These are phyloP conservation scores for Aleiodes testaceus DNA, from an alignment of 2,888 invertebrate species.

Conservation along the genomic window DNA sequence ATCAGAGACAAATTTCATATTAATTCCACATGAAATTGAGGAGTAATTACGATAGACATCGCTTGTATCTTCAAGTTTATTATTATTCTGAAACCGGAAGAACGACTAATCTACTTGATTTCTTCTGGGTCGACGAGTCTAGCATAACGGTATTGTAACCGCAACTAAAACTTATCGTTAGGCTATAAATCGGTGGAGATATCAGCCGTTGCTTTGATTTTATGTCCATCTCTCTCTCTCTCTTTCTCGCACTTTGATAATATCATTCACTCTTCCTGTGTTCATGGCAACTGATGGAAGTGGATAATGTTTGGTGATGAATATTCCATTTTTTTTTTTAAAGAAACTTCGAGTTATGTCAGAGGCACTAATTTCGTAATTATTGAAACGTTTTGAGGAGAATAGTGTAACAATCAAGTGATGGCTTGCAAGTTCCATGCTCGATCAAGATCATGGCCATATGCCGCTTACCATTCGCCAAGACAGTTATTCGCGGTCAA, in stretches of 20 bases:
- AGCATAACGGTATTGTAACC: constrained; percentile 42
- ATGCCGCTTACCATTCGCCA: constrained; percentile 24
- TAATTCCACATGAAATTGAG: background rate
- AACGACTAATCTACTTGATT: background rate
- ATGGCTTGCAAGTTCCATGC: constrained; percentile 36
- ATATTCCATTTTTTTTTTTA: too few species aligned
- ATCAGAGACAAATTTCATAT: too few species aligned
- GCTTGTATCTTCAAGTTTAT: background rate
- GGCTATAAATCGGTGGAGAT: constrained; percentile 37
- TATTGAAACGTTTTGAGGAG: constrained; percentile 1
- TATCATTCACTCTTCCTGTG: too few species aligned
- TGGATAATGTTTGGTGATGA: too few species aligned
- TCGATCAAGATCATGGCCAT: constrained; percentile 45
- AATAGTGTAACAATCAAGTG: background rate
- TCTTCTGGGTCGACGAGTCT: constrained; percentile 39
- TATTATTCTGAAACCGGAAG: background rate
- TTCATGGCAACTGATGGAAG: too few species aligned
- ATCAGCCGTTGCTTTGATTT: constrained; percentile 37
- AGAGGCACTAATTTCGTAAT: too few species aligned
- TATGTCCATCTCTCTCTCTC: background rate
- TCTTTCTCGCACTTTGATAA: background rate
- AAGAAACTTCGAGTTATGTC: too few species aligned
- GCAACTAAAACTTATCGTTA: constrained; percentile 36
- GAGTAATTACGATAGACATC: background rate
- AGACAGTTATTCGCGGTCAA: constrained; percentile 47